phyloP scores from a whole-genome alignment of 2,888 invertebrate genomes.

The Cheilosia vernalis region DNA sequence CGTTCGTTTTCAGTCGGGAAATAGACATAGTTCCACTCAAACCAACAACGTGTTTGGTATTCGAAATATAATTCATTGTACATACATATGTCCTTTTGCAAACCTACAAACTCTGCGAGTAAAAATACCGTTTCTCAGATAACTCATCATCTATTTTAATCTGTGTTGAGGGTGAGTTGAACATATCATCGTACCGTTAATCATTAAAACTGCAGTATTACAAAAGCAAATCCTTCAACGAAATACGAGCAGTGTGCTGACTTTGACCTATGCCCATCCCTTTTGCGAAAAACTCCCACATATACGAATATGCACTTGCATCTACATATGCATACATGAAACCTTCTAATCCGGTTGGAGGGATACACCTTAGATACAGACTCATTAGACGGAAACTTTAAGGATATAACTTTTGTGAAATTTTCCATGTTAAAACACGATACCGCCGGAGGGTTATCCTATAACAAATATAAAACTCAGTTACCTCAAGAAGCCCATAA shows the following conservation, averaged over 20 bases:
- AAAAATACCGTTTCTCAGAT: too few species aligned
- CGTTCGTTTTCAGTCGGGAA: too few species aligned
- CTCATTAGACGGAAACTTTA: constrained; percentile 50
- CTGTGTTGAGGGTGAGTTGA: background rate
- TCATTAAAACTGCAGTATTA: constrained; percentile 48
- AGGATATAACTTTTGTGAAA: constrained; percentile 56
- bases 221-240: constrained; percentile 26
- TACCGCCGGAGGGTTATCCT: constrained; percentile 29
- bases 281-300: constrained; percentile 19
- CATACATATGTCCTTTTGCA: too few species aligned
- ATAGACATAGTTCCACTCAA: too few species aligned
- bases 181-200: constrained; percentile 34
- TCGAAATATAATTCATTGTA: too few species aligned
- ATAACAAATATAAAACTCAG: constrained; percentile 20
- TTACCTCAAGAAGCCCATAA: constrained; percentile 11
- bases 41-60: too few species aligned
- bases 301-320: background rate
- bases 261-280: constrained; percentile 43
- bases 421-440: constrained; percentile 18
- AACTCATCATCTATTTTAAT: background rate
- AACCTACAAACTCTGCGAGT: too few species aligned
- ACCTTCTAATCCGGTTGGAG: constrained; percentile 1
- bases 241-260: constrained; percentile 42
- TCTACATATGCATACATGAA: background rate
- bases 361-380: constrained; percentile 16